Conservation (phyloP, 2,113 vertebrate genomes). For the Ptyas mucosa region DNA sequence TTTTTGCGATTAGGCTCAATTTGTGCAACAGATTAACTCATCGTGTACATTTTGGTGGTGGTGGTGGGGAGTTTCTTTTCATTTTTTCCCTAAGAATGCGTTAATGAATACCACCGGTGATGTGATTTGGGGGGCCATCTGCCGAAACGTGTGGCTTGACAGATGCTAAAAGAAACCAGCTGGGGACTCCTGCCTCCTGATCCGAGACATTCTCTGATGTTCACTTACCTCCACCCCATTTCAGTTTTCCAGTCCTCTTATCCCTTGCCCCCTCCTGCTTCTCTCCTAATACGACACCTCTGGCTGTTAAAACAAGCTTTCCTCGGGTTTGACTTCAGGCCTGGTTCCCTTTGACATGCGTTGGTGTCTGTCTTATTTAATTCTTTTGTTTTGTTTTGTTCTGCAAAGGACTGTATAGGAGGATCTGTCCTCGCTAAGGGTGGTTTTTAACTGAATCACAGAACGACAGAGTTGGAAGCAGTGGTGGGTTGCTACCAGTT, state of each 20-base stretch:
- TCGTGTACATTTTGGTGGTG: neutral
- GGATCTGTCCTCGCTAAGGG: neutral
- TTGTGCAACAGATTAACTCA: constrained; percentile 34
- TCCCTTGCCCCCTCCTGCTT: neutral
- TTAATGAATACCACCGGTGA: constrained; percentile 20
- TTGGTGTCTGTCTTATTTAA: neutral
- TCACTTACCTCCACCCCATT: neutral
- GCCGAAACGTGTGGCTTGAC: neutral
- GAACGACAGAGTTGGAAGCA: neutral
- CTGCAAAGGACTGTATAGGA: neutral
- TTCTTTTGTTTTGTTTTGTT: neutral
- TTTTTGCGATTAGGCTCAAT: neutral
- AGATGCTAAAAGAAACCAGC: neutral
- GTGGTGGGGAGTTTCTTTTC: constrained; percentile 16
- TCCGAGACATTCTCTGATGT: neutral
- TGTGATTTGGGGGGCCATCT: constrained; percentile 11
- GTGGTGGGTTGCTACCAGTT: no score
- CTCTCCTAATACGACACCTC: neutral
- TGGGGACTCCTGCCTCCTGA: neutral
- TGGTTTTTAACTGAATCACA: neutral
- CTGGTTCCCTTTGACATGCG: neutral
- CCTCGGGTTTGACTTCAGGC: neutral
- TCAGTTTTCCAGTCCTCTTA: neutral
- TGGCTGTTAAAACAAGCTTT: neutral
- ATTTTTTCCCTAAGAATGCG: constrained; percentile 14